Conservation (phyloP, 2,888 invertebrate genomes). For the Cephus pygmeus region DNA sequence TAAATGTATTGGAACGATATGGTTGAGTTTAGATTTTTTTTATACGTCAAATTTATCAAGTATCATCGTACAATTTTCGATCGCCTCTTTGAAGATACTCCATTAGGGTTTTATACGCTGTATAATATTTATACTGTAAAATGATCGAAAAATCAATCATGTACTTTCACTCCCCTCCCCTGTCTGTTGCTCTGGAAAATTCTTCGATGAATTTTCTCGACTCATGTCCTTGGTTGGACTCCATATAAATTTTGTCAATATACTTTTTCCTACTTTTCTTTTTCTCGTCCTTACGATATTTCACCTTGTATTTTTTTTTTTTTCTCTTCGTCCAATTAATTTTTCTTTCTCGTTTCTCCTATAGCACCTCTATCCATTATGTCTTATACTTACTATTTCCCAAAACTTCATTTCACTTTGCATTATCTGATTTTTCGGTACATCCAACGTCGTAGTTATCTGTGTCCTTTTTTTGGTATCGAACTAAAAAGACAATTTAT, state of each 20-base stretch:
- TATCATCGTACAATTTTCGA: neutral
- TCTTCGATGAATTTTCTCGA: neutral
- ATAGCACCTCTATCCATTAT: neutral
- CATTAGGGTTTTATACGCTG: neutral
- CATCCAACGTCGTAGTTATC: no score
- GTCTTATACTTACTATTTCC: neutral
- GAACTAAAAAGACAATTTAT: no score
- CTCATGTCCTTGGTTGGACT: neutral
- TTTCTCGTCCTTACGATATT: neutral
- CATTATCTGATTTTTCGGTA: no score
- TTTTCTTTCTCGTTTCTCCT: neutral
- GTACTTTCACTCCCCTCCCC: no score
- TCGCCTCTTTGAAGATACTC: neutral
- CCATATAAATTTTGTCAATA: neutral
- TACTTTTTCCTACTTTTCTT: neutral
- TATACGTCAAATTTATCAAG: neutral
- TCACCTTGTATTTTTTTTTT: neutral
- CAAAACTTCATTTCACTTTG: neutral
- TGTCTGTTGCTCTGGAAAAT: neutral
- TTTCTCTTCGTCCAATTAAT: neutral
- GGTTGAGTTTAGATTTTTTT: neutral
- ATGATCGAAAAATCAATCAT: neutral
- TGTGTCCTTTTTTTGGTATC: no score
- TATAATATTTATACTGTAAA: neutral
- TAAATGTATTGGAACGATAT: neutral